Evolutionary conservation across 2,113 vertebrate species (phyloP).

Genomic region (Uropsilus gracilis): DNA sequence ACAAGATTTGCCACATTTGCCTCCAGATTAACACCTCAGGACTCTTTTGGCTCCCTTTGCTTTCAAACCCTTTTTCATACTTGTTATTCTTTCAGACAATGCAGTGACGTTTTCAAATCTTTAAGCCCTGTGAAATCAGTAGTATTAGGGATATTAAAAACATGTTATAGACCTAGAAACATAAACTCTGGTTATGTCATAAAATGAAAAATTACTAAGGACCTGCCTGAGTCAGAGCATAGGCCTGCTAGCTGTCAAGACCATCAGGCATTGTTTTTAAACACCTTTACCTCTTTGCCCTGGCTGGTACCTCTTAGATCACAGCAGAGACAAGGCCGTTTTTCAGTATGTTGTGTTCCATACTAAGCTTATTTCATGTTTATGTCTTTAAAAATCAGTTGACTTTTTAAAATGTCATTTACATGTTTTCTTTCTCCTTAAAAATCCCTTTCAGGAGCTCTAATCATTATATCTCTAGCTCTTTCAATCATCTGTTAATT

Average conservation of each 20-base stretch:
- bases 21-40: not conserved
- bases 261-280: not conserved
- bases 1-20: not conserved
- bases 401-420: not conserved
- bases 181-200: not conserved
- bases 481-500: not conserved
- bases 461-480: not conserved
- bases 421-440: not conserved
- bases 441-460: not conserved
- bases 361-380: not conserved
- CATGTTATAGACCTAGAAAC: not conserved
- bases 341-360: not conserved
- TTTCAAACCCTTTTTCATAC: not conserved
- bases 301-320: not conserved
- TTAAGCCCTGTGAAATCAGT: not conserved
- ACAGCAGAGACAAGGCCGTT: not conserved
- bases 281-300: not conserved
- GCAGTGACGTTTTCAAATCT: not conserved
- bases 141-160: not conserved
- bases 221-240: not conserved
- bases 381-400: slow-evolving; percentile 19
- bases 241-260: not conserved
- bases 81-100: not conserved
- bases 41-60: not conserved
- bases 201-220: not conserved